Evolutionary conservation across 2,113 vertebrate species (phyloP), one percentile per base, ranked within the genome.

Genomic region (Pelmatolapia mariae): DNA sequence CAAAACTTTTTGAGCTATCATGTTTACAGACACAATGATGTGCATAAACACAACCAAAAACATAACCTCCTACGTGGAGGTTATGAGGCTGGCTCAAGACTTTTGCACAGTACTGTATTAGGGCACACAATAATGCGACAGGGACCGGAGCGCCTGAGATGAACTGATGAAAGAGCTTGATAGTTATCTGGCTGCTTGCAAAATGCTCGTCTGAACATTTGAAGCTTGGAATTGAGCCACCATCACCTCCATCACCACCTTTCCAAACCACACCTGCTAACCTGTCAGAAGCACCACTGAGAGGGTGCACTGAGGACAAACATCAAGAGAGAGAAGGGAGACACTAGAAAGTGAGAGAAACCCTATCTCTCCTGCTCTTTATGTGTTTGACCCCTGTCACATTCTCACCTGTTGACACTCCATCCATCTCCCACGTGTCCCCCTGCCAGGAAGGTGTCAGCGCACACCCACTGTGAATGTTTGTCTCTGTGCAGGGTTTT

Each of bases 331-430:
- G 3, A 18, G n/a, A 68, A 6, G 11, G 9, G 15, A 6, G 45
- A 24, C 13, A 2, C 68, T 43, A 79, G 88, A 92, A 91, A 92
- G 93, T 84, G 91, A 83, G 18, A 83, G 95, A 89, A 92, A 95
- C 88, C 4, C 26, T 38, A 95, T 91, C 87, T 87, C 56, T 43
- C 50, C 24, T 71, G 57, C n/a, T 90, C 68, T 66, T 33, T 87
- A 33, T 84, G 86, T 7, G 24, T 91, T 90, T 82, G 89, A 92
- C 84, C 83, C 43, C 84, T 59, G 86, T 87, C 40, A 90, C 93
- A 95, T 96, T 93, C 93, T 90, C 96, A 96, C 92, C 95, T 96
- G 96, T 91, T 95, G 86, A 50, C 88, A 86, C 91, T 73, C 11
- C 84, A 87, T 95, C 90, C 89, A 50, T 95, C 89, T 83, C 4